Conservation (phyloP, 2,113 vertebrate genomes). For the Pimephales promelas region DNA sequence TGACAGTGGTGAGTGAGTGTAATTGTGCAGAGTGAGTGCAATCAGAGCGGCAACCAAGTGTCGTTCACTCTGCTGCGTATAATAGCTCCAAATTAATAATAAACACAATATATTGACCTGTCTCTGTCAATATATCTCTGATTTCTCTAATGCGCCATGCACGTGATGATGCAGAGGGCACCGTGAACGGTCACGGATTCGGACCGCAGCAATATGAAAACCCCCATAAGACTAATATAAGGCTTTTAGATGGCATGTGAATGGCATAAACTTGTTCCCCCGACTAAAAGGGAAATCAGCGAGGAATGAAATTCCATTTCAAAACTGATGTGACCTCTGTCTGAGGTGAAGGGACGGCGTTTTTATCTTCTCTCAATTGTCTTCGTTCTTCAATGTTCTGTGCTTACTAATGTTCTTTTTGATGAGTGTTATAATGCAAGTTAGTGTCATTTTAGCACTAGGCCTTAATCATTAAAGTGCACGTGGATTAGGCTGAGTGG, state of each 20-base stretch:
- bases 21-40: no score
- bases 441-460: constrained; percentile 34
- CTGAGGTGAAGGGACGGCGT: not conserved
- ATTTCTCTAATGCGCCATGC: no score
- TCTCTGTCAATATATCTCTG: no score
- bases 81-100: no score
- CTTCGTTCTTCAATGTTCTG: not conserved
- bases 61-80: no score
- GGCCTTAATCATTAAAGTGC: constrained; percentile 31
- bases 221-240: not conserved
- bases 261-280: not conserved
- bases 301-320: not conserved
- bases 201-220: no score
- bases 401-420: not conserved
- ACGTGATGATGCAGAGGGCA: no score
- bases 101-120: no score
- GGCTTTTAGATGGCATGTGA: not conserved
- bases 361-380: not conserved
- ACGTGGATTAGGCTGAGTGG: constrained; percentile 28
- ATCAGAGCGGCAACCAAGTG: no score
- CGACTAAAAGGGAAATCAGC: not conserved
- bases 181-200: no score
- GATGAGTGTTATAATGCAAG: not conserved
- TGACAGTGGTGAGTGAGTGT: no score
- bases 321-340: not conserved